Percentiles rank a stretch among this genome's conserved stretches.
phyloP scores from a whole-genome alignment of 2,888 invertebrate genomes.

The Augochlorella aurata region DNA sequence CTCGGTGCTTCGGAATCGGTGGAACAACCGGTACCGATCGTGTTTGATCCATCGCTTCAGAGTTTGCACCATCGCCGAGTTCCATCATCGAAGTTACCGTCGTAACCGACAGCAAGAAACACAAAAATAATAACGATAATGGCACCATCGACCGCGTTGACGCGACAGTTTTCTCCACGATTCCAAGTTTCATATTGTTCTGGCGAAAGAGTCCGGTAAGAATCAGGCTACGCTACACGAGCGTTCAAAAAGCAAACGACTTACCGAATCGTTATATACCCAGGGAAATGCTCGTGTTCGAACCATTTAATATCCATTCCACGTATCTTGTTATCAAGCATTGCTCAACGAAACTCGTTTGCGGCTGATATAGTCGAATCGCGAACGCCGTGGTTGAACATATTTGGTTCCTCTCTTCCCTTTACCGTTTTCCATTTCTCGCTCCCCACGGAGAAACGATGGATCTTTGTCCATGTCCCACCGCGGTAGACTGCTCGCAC shows the following conservation, averaged over 20 bases:
- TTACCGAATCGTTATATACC: conserved; percentile 31
- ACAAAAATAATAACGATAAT: background rate
- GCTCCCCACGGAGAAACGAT: background rate
- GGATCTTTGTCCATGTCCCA: background rate
- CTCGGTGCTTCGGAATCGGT: conserved; percentile 65
- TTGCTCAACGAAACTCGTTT: conserved; percentile 21
- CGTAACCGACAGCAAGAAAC: background rate
- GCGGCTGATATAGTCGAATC: conserved; percentile 19
- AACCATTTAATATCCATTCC: background rate
- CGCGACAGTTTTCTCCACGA: background rate
- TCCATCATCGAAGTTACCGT: background rate
- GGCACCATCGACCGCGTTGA: background rate
- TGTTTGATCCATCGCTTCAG: background rate
- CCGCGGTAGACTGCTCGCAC: background rate
- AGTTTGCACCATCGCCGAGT: background rate
- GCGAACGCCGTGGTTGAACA: background rate
- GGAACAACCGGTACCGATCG: conserved; percentile 51
- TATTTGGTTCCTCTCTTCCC: background rate
- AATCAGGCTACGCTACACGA: background rate
- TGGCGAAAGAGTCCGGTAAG: too few species aligned
- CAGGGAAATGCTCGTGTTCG: background rate
- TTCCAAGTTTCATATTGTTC: background rate
- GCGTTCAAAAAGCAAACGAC: background rate
- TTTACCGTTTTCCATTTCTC: background rate
- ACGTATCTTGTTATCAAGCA: conserved; percentile 26